These are phyloP conservation scores for Theodoxus fluviatilis DNA, from an alignment of 2,888 invertebrate genomes.

Conservation along the genomic window DNA sequence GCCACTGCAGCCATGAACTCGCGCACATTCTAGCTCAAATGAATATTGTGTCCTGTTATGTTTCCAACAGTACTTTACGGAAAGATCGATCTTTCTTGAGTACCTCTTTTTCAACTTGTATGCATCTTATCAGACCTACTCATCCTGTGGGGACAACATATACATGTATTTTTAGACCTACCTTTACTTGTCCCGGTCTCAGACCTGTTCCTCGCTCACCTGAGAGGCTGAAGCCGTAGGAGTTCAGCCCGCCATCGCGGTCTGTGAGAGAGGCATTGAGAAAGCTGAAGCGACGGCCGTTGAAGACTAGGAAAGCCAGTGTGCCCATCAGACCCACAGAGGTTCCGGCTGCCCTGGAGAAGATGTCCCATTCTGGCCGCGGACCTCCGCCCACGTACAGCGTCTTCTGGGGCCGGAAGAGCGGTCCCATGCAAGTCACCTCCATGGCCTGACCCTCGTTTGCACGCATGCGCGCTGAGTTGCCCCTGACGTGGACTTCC, in stretches of 20 bases:
- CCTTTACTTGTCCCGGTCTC: too few relatives aligned
- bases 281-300: constrained; percentile 26
- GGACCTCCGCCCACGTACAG: constrained; percentile 26
- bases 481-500: constrained; percentile 28
- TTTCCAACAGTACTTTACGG: too few relatives aligned
- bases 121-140: too few relatives aligned
- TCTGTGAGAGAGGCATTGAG: constrained; percentile 22
- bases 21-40: too few relatives aligned
- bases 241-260: constrained; percentile 22
- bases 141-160: too few relatives aligned
- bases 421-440: constrained; percentile 26
- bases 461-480: constrained; percentile 30
- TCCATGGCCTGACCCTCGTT: constrained; percentile 32
- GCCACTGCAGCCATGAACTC: too few relatives aligned
- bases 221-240: constrained; percentile 26
- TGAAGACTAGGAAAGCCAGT: constrained; percentile 24
- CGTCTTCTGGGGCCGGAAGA: constrained; percentile 18
- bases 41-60: too few relatives aligned
- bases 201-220: too few relatives aligned
- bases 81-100: too few relatives aligned
- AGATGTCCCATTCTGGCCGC: constrained; percentile 9
- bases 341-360: constrained; percentile 20
- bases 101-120: too few relatives aligned
- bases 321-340: constrained; percentile 26
- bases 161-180: too few relatives aligned